Evolutionary conservation across 2,797 vertebrate species (phyloP).

Genomic region (Neopelma chrysocephalum): DNA sequence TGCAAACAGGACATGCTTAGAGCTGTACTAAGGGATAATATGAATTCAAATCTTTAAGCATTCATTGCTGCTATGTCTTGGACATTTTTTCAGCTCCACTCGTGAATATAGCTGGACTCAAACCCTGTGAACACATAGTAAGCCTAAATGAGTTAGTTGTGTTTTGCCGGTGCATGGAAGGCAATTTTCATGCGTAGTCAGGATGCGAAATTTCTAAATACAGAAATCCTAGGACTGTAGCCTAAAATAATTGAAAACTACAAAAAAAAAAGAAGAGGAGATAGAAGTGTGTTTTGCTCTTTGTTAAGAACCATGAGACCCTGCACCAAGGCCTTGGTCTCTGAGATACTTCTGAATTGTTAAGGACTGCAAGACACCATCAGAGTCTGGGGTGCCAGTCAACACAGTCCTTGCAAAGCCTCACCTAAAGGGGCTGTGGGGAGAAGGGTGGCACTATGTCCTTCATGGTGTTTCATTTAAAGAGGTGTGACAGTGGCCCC

Average conservation of each 20-base stretch:
- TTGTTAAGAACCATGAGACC: neutral
- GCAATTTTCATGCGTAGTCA: neutral
- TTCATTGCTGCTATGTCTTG: neutral
- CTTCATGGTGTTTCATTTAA: neutral
- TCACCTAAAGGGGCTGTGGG: neutral
- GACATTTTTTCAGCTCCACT: neutral
- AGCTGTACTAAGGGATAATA: neutral
- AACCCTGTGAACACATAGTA: neutral
- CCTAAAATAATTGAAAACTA: neutral
- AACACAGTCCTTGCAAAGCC: neutral
- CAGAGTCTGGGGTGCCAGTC: neutral
- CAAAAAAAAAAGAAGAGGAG: neutral
- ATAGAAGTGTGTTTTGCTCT: neutral
- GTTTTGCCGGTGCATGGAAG: neutral
- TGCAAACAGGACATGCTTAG: neutral
- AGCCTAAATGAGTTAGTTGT: neutral
- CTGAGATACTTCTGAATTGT: neutral
- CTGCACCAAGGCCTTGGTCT: neutral
- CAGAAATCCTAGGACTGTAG: neutral
- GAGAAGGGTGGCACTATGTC: neutral
- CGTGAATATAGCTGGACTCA: neutral
- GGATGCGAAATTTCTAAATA: neutral
- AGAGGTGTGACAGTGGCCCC: neutral
- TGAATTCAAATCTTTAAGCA: neutral
- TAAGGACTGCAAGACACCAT: neutral